Conservation (phyloP, 2,113 vertebrate species). For the Typhlomys cinereus region DNA sequence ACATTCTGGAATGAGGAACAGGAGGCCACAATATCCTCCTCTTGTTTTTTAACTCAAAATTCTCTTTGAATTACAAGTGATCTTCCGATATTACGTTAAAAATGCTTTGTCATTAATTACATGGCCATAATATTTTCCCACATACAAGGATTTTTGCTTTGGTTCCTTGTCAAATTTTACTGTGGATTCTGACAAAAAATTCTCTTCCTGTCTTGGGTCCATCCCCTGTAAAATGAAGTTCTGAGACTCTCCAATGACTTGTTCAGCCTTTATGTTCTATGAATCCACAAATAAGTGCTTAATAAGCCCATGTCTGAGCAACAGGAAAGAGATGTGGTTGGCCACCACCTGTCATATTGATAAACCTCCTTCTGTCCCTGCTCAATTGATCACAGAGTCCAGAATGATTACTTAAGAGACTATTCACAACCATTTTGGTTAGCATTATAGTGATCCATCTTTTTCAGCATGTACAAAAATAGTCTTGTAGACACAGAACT, state of each 20-base stretch:
- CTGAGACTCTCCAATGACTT: background rate
- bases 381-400: constrained; percentile 12
- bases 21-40: background rate
- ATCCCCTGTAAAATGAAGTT: background rate
- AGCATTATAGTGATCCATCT: background rate
- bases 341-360: constrained; percentile 30
- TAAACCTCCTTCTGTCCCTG: constrained; percentile 30
- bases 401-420: constrained; percentile 47
- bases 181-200: background rate
- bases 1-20: background rate
- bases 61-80: background rate
- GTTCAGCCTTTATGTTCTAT: background rate
- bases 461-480: constrained; percentile 1
- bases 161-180: background rate
- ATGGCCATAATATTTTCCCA: background rate
- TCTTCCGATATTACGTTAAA: background rate
- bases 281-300: background rate
- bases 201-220: background rate
- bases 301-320: background rate
- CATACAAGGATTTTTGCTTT: background rate
- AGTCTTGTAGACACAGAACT: background rate
- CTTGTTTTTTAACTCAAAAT: background rate
- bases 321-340: background rate
- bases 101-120: background rate
- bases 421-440: constrained; percentile 39